A percentile compares a stretch with the other conserved stretches of the same genome.
Conservation (phyloP, 2,888 invertebrate species). For the Drosophila emarginata region DNA sequence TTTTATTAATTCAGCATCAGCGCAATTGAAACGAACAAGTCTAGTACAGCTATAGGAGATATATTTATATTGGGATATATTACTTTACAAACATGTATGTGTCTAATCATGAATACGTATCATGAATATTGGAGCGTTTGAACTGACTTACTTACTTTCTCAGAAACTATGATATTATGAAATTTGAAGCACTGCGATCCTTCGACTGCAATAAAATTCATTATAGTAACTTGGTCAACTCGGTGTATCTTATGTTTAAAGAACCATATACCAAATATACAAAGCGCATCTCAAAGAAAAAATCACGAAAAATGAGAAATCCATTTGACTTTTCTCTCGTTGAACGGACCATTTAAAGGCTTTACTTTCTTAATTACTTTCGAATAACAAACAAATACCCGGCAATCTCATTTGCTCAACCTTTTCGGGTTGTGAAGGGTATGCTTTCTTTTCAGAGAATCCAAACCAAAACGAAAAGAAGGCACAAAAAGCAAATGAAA, state of each 20-base stretch:
- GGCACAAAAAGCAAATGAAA: constrained; percentile 54
- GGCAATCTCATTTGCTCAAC: constrained; percentile 46
- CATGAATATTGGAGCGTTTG: too few relatives aligned
- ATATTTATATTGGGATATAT: too few relatives aligned
- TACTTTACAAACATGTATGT: too few relatives aligned
- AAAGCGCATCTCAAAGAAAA: neutral
- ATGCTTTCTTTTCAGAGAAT: constrained; percentile 14
- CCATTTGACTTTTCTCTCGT: neutral
- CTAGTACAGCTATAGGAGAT: too few relatives aligned
- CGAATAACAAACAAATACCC: constrained; percentile 62
- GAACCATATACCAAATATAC: neutral
- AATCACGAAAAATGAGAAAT: neutral
- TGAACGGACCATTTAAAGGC: constrained; percentile 37
- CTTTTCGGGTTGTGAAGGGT: constrained; percentile 36
- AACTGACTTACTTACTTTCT: too few relatives aligned
- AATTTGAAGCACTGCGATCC: too few relatives aligned
- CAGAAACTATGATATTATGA: too few relatives aligned
- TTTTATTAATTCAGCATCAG: constrained; percentile 32
- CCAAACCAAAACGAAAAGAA: constrained; percentile 39
- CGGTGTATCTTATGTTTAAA: too few relatives aligned
- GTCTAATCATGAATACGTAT: too few relatives aligned
- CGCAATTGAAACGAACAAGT: neutral
- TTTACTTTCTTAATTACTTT: constrained; percentile 75
- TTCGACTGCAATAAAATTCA: too few relatives aligned
- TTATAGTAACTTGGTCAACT: too few relatives aligned